These are phyloP conservation scores for Leptobrachium ailaonicum DNA, from an alignment of 2,113 vertebrate genomes.

Conservation along the genomic window DNA sequence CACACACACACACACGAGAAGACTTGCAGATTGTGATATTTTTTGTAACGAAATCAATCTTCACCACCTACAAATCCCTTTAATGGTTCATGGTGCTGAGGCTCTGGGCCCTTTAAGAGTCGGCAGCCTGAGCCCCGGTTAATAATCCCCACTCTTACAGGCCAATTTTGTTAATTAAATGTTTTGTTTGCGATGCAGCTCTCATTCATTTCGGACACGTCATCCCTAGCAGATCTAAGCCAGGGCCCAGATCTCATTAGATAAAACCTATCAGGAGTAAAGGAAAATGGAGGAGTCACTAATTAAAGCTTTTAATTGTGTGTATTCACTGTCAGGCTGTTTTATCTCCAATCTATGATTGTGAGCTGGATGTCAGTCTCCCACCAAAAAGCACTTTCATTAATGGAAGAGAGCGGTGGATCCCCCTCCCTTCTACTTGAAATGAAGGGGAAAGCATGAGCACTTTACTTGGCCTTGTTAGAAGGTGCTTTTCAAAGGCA, in stretches of 20 bases:
- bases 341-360: constrained; percentile 90
- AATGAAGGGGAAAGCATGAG: constrained; percentile 46
- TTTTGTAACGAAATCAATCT: constrained; percentile 29
- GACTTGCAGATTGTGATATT: constrained; percentile 5
- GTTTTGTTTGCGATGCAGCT: constrained; percentile 99
- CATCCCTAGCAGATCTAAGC: constrained; percentile 96
- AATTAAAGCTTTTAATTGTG: constrained; percentile 99
- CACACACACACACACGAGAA: too few species aligned
- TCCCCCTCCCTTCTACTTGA: constrained; percentile 24
- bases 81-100: constrained; percentile 44
- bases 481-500: constrained; percentile 48
- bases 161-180: constrained; percentile 99
- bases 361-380: constrained; percentile 68
- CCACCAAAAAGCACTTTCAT: constrained; percentile 66
- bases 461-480: constrained; percentile 50
- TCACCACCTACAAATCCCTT: constrained; percentile 29
- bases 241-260: constrained; percentile 99
- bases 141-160: constrained; percentile 86
- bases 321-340: constrained; percentile 91
- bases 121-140: constrained; percentile 70
- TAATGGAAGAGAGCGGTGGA: constrained; percentile 73
- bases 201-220: constrained; percentile 99
- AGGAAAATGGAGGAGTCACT: constrained; percentile 98
- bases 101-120: constrained; percentile 80
- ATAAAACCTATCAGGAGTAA: constrained; percentile 99